Percentiles rank a stretch among this genome's conserved stretches.
These are phyloP conservation scores for Pectinophora gossypiella DNA, from an alignment of 1,140 invertebrate genomes.

Conservation along the genomic window DNA sequence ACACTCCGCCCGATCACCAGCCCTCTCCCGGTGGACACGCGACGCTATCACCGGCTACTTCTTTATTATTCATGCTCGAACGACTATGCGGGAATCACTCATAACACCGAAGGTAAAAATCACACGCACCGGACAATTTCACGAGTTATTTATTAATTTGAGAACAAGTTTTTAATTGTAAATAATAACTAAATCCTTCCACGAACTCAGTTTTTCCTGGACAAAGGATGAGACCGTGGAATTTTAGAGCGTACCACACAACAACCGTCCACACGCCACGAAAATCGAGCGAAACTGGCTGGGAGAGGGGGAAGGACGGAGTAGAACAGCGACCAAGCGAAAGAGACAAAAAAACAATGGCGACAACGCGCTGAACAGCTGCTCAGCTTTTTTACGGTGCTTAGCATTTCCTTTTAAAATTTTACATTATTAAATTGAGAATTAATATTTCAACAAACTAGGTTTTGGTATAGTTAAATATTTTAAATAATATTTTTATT, in stretches of 20 bases:
- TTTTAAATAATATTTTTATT: too few relatives aligned
- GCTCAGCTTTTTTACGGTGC: too few relatives aligned
- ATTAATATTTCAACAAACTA: too few relatives aligned
- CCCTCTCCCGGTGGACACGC: conserved; percentile 48
- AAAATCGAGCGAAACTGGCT: conserved; percentile 70
- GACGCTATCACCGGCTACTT: conserved; percentile 66
- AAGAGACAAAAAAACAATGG: conserved; percentile 66
- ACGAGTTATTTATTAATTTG: conserved; percentile 24
- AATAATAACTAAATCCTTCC: conserved; percentile 16
- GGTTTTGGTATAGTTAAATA: too few relatives aligned
- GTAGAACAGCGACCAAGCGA: conserved; percentile 20
- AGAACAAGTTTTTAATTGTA: conserved; percentile 12
- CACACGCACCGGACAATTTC: conserved; percentile 52
- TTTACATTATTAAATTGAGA: too few relatives aligned
- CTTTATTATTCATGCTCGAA: conserved; percentile 74
- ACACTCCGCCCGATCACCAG: conserved; percentile 56
- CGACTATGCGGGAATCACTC: conserved; percentile 68
- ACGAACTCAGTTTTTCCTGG: conserved; percentile 36
- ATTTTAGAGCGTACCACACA: conserved; percentile 29
- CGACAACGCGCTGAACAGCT: conserved; percentile 69
- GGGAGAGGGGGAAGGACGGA: conserved; percentile 24
- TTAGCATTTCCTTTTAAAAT: too few relatives aligned
- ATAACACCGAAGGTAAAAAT: conserved; percentile 30
- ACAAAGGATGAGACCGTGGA: conserved; percentile 68
- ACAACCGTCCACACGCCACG: conserved; percentile 51